Base-by-base conservation (phyloP, 2,113 vertebrate species). In the Oncorhynchus nerka region DNA sequence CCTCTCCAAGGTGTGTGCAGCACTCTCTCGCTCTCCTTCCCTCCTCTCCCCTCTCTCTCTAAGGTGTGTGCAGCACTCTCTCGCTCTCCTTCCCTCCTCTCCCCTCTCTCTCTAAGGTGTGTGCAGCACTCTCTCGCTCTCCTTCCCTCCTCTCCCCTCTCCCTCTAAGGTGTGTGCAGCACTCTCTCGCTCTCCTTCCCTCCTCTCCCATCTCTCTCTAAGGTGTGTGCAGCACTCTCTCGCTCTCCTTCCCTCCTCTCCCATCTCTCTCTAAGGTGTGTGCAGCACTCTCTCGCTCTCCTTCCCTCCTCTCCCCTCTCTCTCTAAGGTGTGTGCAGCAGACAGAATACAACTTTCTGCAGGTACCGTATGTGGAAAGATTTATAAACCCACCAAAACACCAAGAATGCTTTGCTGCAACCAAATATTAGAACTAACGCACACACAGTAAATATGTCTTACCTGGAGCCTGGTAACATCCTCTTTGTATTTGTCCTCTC, bases 401-500 rank as follows among this genome's bases (percentile, higher is more conserved):
- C 59, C 39, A 45, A 45, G 39, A 45, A 45, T 9, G 9, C 39
- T 45, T 45, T 45, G 39, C 39, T 45, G 39, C 39, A 45, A 45
- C 39, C 39, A 45, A 45, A 45, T 11, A 45, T 45, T 45, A 11
- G 39, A 45, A 45, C 39, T 11, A 45, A 45, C 39, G 2, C 39
- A 45, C 39, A 64, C 26, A 16, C 0, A 81, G 75, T 79, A 73
- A 67, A 74, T 76, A 74, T 74, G 71, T 70, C 76, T 75, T 70
- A 77, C 65, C 45, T 57, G 68, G 34, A 80, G 78, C 73, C 79
- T 80, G 79, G 73, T 83, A 75, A 81, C 84, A 79, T 79, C 74
- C 74, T 84, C 28, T 76, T 78, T 79, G 72, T 86, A 73, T 80
- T 78, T 75, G 74, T 85, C 81, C 45, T 84, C 83, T 87, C 79